Evolutionary conservation across 2,888 invertebrate species (phyloP), one percentile per base, ranked within the genome.

Genomic region (Andrena fulva): DNA sequence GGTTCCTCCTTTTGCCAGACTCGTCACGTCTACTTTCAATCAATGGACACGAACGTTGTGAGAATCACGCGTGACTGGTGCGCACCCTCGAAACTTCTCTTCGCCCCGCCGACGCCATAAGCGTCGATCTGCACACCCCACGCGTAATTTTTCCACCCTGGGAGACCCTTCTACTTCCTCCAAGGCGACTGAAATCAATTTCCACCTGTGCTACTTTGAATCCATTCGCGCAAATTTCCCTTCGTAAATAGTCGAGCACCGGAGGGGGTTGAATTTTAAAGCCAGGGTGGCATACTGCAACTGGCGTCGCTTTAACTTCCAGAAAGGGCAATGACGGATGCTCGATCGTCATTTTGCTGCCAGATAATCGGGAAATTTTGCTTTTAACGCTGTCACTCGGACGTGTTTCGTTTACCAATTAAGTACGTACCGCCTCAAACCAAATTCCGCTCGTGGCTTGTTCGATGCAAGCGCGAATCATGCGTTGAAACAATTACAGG

Each of bases 81-180:
- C 35, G n/a, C 27, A 31, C 7, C 54, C 42, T 6, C 10, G 52
- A 59, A 70, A 66, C 33, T 56, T 70, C 50, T 24, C 33, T 29
- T 24, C 29, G 6, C 31, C 56, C 10, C 54, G 27, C 33, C 27
- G 56, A 24, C 56, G 12, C 24, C 56, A 24, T 56, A 24, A 56
- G 27, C 24, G 56, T 20, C 56, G 27, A 24, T 24, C 50, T 24
- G 52, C 62, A 16, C n/a, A 42, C 48, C 67, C 10, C 67, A 27
- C 52, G 60, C 54, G 12, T 42, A 72, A 63, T 78, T 68, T 42
- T 73, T 56, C 63, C 69, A 33, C 31, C 16, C 33, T 12, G 29
- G 16, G 27, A 60, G 52, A 52, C n/a, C 62, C 7, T 75, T 68
- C 62, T 12, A 59, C 60, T 8, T 56, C 24, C 24, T 12, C 10